Percentiles rank a stretch among this genome's conserved stretches.
phyloP scores from a whole-genome alignment of 2,113 vertebrate species.

The Phrynosoma platyrhinos region DNA sequence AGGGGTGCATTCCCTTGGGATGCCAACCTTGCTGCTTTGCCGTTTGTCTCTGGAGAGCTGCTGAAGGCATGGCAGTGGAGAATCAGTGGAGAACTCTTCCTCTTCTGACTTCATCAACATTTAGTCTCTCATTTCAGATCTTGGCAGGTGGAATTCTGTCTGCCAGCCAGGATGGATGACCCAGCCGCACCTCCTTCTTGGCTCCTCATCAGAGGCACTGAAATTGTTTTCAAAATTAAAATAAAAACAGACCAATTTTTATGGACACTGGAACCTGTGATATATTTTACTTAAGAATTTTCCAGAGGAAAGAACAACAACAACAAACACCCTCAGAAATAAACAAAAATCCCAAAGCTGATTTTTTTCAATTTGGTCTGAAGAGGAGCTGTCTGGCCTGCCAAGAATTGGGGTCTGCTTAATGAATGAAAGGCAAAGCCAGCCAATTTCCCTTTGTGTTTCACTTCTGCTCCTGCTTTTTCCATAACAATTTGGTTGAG shows the following conservation, averaged over 20 bases:
- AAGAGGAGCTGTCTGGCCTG: conserved; percentile 19
- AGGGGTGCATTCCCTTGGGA: conserved; percentile 76
- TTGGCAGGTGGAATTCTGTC: conserved; percentile 84
- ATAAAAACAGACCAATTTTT: conserved; percentile 82
- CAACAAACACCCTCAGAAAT: conserved; percentile 13
- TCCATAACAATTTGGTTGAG: neutral
- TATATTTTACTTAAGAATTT: conserved; percentile 79
- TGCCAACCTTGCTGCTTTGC: conserved; percentile 61
- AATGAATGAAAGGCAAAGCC: neutral
- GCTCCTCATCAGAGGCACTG: conserved; percentile 58
- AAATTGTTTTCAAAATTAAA: conserved; percentile 85
- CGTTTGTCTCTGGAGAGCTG: conserved; percentile 69
- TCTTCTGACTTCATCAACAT: conserved; percentile 86
- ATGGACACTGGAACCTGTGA: conserved; percentile 75
- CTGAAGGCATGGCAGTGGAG: conserved; percentile 72
- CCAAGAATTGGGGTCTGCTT: neutral
- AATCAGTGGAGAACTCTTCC: conserved; percentile 65
- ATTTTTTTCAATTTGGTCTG: conserved; percentile 75
- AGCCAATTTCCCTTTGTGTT: neutral
- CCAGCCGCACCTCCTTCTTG: conserved; percentile 27
- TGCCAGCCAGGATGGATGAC: conserved; percentile 80
- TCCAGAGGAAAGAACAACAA: conserved; percentile 6
- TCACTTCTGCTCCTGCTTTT: neutral
- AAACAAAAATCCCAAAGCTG: conserved; percentile 20
- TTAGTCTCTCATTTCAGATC: conserved; percentile 82